Base-by-base conservation (phyloP, 2,797 vertebrate genomes). In the Allobates femoralis region DNA sequence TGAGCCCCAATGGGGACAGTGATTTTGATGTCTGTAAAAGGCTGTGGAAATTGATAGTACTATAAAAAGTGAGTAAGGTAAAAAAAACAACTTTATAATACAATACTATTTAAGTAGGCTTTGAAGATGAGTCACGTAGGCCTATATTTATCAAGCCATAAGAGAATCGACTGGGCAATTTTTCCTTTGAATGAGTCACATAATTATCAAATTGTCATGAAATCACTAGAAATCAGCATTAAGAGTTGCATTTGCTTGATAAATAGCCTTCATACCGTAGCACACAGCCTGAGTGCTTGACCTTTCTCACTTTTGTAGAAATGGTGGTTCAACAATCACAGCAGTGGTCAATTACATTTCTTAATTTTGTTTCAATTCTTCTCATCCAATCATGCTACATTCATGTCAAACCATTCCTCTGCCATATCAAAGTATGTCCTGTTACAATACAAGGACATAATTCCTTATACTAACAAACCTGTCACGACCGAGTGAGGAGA, bases 121-220 rank as follows among this genome's bases (percentile, higher is more conserved):
- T 21, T 18, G 28, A 32, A 21, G 30, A 56, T 82, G 51, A 82
- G 50, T 82, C 80, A 82, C 26, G 34, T 56, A 71, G 80, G 14
- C 51, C 66, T 82, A 71, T 73, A 73, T 56, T 82, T 82, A 58
- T 82, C 66, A 37, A 56, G 21, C 18, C 60, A 51, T 50, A 80
- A 66, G 26, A 66, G 15, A 51, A 80, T 12, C 41, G 26, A 23
- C 66, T 56, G 55, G 80, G 51, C 66, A 41, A 82, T 82, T 82
- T 82, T 32, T 56, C 64, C 71, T 34, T 30, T 71, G 50, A 69
- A 66, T 82, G 80, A 82, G 67, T 71, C 80, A 71, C 53, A 26
- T 82, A 82, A 82, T 67, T 71, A 66, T 71, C 5, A 56, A 71
- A 56, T 82, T 71, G 80, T 71, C 50, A 82, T 41, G 51, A 82